Evolutionary conservation across 2,888 invertebrate species (phyloP).

Genomic region (Perithous albicinctus): DNA sequence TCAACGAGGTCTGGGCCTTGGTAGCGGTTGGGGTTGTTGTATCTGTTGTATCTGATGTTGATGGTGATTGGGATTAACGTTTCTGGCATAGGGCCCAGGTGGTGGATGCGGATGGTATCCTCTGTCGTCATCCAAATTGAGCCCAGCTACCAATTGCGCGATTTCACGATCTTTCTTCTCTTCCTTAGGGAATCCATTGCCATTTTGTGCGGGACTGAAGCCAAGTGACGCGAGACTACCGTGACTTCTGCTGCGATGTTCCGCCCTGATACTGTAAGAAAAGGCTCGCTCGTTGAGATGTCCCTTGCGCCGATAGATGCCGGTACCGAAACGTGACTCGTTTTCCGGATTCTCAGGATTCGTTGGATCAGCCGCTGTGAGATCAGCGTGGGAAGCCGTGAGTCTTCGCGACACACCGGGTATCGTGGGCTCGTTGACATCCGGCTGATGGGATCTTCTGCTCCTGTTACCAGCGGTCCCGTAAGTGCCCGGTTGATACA

Average conservation of each 20-base stretch:
- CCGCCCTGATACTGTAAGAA: slow-evolving; percentile 96
- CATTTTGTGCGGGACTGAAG: slow-evolving; percentile 90
- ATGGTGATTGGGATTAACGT: slow-evolving; percentile 84
- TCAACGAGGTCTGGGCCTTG: slow-evolving; percentile 83
- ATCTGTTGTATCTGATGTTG: slow-evolving; percentile 77
- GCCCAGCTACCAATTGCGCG: slow-evolving; percentile 96
- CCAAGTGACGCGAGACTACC: slow-evolving; percentile 96
- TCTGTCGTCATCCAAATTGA: slow-evolving; percentile 92
- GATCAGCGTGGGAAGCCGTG: slow-evolving; percentile 81
- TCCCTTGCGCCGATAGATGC: slow-evolving; percentile 96
- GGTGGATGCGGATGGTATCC: slow-evolving; percentile 89
- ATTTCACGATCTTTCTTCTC: slow-evolving; percentile 95
- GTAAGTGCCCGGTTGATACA: slow-evolving; percentile 86
- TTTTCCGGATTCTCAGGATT: slow-evolving; percentile 80
- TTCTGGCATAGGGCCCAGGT: slow-evolving; percentile 86
- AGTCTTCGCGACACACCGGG: slow-evolving; percentile 78
- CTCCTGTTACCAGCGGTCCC: slow-evolving; percentile 86
- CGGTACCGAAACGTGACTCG: slow-evolving; percentile 90
- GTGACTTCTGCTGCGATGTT: slow-evolving; percentile 96
- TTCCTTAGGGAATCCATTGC: slow-evolving; percentile 80
- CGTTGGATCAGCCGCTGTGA: slow-evolving; percentile 72
- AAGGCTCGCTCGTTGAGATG: slow-evolving; percentile 97
- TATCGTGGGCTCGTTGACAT: slow-evolving; percentile 74
- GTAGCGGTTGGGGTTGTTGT: slow-evolving; percentile 81
- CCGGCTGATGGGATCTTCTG: slow-evolving; percentile 76